Evolutionary conservation across 2,113 vertebrate species (phyloP).

Genomic region (Xiphias gladius): DNA sequence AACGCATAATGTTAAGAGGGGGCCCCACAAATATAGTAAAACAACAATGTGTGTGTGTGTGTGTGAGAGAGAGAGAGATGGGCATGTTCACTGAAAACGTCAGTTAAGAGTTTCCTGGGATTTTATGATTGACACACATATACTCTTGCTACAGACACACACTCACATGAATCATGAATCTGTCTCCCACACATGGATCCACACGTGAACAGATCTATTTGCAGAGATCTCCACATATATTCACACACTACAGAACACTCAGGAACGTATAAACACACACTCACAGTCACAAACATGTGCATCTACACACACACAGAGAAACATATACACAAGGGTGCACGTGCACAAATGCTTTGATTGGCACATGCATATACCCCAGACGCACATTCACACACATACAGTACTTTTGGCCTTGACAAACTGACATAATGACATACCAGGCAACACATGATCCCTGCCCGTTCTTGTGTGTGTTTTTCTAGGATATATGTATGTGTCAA

Average conservation of each 20-base stretch:
- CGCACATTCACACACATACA: background rate
- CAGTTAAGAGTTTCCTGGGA: slow-evolving; percentile 43
- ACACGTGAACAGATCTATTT: no score
- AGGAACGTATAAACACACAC: background rate
- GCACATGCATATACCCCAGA: background rate
- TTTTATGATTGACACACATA: slow-evolving; percentile 29
- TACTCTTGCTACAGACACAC: background rate
- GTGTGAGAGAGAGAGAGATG: slow-evolving; percentile 22
- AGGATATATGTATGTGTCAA: slow-evolving; percentile 37
- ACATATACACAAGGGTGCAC: background rate
- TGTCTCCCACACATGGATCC: no score
- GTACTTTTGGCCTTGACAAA: slow-evolving; percentile 26
- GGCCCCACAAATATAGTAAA: no score
- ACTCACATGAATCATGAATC: background rate
- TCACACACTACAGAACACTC: background rate
- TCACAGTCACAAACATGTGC: background rate
- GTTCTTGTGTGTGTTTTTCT: slow-evolving; percentile 34
- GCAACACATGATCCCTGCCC: slow-evolving; percentile 44
- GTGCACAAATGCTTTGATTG: slow-evolving; percentile 32
- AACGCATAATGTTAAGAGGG: no score
- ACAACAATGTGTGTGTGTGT: background rate
- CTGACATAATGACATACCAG: slow-evolving; percentile 50
- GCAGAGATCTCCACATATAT: background rate
- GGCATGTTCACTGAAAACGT: slow-evolving; percentile 17
- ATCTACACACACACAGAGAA: background rate